Percentiles rank a stretch among this genome's conserved stretches.
Evolutionary conservation across 2,797 vertebrate genomes (phyloP).

Genomic region (Schizopygopsis pylzovi): DNA sequence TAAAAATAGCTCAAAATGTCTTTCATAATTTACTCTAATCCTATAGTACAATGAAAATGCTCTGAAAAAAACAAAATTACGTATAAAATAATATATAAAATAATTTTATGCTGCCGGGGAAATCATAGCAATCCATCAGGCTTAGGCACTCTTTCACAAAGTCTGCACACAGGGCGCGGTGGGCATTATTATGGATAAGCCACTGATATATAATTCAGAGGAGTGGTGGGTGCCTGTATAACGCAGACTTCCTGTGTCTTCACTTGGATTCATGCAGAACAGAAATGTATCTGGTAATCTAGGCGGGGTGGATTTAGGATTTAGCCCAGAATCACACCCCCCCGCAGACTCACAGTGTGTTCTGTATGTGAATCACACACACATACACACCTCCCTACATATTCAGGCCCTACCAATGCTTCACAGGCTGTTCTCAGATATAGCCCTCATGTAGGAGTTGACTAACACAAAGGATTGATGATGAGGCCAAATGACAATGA

Average conservation of each 20-base stretch:
- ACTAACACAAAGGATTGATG: conserved; percentile 49
- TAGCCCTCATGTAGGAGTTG: conserved; percentile 54
- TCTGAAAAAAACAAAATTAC: neutral
- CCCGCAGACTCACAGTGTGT: conserved; percentile 27
- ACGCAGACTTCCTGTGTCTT: conserved; percentile 45
- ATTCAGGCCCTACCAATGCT: conserved; percentile 38
- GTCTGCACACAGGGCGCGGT: conserved; percentile 48
- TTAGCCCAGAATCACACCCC: conserved; percentile 46
- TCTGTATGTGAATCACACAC: conserved; percentile 39
- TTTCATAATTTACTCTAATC: neutral
- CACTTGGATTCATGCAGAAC: conserved; percentile 63
- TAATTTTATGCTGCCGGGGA: neutral
- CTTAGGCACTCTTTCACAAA: conserved; percentile 13
- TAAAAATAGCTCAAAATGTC: neutral
- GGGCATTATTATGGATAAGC: conserved; percentile 68
- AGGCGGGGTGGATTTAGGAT: conserved; percentile 47
- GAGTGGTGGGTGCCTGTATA: conserved; percentile 61
- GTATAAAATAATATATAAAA: neutral
- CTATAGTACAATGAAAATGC: neutral
- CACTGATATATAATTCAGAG: conserved; percentile 74
- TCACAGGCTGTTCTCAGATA: conserved; percentile 55
- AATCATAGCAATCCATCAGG: conserved; percentile 16
- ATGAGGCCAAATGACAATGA: conserved; percentile 42
- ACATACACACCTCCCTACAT: conserved; percentile 26
- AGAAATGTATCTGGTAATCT: conserved; percentile 66